These are phyloP conservation scores for Myotis davidii DNA, from an alignment of 2,113 vertebrate species.

Conservation along the genomic window DNA sequence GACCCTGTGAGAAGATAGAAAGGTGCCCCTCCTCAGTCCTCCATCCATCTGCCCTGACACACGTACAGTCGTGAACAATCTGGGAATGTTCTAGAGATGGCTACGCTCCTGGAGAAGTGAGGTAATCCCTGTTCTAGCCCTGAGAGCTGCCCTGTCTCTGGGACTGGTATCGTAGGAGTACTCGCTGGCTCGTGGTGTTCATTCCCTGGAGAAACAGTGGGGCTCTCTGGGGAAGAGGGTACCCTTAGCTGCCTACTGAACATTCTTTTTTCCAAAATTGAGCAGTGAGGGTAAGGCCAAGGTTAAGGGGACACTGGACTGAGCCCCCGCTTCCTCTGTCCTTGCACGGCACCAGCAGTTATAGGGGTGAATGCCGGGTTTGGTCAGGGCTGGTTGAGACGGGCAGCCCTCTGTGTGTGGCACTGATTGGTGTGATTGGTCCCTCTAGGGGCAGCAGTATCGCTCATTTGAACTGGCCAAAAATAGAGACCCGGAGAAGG, in stretches of 20 bases:
- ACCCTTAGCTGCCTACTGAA: background rate
- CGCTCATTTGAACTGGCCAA: slow-evolving; percentile 94
- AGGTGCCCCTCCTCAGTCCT: background rate
- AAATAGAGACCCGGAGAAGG: slow-evolving; percentile 93
- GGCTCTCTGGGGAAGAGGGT: background rate
- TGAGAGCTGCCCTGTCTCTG: background rate
- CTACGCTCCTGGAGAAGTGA: background rate
- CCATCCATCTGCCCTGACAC: background rate
- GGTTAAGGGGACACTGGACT: background rate
- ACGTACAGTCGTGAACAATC: background rate
- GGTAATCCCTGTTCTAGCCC: background rate
- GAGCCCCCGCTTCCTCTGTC: background rate
- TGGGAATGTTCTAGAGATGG: background rate
- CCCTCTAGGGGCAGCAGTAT: slow-evolving; percentile 91
- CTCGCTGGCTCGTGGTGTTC: background rate
- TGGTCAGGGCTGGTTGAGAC: background rate
- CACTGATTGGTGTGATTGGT: slow-evolving; percentile 30
- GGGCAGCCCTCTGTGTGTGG: background rate
- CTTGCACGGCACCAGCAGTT: background rate
- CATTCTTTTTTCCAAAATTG: background rate
- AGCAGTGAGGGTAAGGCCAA: background rate
- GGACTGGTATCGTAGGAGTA: background rate
- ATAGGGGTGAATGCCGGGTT: background rate
- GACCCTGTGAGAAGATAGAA: background rate
- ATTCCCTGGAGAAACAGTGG: background rate